Percentiles rank a stretch among this genome's conserved stretches.
Evolutionary conservation across 2,888 invertebrate species (phyloP).

Genomic region (Priocnemis perturbator): DNA sequence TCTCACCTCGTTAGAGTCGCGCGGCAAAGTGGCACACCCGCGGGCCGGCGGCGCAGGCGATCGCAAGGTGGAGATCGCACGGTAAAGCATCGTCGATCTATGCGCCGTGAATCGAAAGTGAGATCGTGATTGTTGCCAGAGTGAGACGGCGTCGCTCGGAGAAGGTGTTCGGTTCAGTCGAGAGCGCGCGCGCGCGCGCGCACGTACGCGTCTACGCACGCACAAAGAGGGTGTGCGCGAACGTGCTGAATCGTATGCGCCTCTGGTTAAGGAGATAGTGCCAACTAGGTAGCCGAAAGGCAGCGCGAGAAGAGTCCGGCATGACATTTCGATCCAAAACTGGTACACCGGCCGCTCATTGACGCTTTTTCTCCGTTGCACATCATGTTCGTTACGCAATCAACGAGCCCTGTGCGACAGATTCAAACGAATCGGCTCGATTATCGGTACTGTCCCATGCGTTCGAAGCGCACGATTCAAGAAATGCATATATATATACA

Average conservation of each 20-base stretch:
- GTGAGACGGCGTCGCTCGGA: constrained; percentile 26
- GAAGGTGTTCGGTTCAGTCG: not conserved
- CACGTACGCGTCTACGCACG: no score
- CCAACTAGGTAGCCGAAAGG: constrained; percentile 54
- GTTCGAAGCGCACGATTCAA: no score
- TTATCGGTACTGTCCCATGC: no score
- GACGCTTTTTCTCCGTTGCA: no score
- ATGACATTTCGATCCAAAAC: constrained; percentile 34
- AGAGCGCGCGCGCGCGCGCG: no score
- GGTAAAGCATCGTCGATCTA: constrained; percentile 32
- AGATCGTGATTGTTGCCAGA: constrained; percentile 50
- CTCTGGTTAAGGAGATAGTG: constrained; percentile 63
- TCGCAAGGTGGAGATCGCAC: constrained; percentile 44
- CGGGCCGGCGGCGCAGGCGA: constrained; percentile 23
- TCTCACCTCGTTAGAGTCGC: constrained; percentile 16
- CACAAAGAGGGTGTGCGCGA: not conserved
- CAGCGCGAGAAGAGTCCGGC: constrained; percentile 15
- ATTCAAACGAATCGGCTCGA: no score
- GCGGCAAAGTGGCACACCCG: constrained; percentile 34
- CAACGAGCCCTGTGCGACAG: no score
- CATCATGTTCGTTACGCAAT: no score
- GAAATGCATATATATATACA: no score
- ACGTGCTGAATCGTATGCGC: constrained; percentile 11
- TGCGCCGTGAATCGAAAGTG: constrained; percentile 63
- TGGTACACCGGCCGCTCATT: no score